A percentile compares a stretch with the other conserved stretches of the same genome.
phyloP scores from a whole-genome alignment of 2,888 invertebrate species.

The Parochlus steinenii region DNA sequence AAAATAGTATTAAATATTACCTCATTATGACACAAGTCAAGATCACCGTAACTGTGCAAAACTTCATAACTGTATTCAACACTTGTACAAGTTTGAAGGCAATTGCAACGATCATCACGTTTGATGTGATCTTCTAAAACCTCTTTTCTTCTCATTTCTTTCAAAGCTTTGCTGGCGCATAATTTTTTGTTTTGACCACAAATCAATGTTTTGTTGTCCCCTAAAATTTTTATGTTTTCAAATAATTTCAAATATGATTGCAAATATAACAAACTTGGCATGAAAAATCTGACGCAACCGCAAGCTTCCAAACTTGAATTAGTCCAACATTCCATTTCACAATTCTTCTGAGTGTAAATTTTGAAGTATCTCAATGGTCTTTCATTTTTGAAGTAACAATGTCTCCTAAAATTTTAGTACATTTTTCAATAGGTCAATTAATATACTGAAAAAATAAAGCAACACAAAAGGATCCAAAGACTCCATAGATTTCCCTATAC shows the following conservation, averaged over 20 bases:
- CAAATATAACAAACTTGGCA: slow-evolving; percentile 38
- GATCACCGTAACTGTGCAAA: no score
- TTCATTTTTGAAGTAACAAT: slow-evolving; percentile 45
- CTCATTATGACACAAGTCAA: no score
- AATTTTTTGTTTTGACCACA: slow-evolving; percentile 36
- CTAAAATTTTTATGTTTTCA: slow-evolving; percentile 30
- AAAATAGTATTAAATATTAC: no score
- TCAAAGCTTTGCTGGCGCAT: slow-evolving; percentile 14
- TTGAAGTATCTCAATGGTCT: slow-evolving; percentile 40
- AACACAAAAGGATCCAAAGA: slow-evolving; percentile 47
- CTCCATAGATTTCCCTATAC: slow-evolving; percentile 46
- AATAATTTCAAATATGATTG: slow-evolving; percentile 5
- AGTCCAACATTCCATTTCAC: slow-evolving; percentile 46
- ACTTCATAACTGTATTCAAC: no score
- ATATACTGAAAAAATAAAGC: no score
- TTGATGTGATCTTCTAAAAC: no score
- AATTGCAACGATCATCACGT: no score
- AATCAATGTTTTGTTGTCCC: slow-evolving; percentile 35
- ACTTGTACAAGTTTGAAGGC: slow-evolving; percentile 42
- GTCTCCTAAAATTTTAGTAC: slow-evolving; percentile 40
- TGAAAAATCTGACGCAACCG: slow-evolving; percentile 44
- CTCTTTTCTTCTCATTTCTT: no score
- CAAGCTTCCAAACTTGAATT: slow-evolving; percentile 40
- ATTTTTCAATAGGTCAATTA: no score
- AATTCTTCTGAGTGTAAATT: slow-evolving; percentile 48